Evolutionary conservation across 2,888 invertebrate genomes (phyloP), one percentile per base, ranked within the genome.

Genomic region (Plemyria rubiginata): DNA sequence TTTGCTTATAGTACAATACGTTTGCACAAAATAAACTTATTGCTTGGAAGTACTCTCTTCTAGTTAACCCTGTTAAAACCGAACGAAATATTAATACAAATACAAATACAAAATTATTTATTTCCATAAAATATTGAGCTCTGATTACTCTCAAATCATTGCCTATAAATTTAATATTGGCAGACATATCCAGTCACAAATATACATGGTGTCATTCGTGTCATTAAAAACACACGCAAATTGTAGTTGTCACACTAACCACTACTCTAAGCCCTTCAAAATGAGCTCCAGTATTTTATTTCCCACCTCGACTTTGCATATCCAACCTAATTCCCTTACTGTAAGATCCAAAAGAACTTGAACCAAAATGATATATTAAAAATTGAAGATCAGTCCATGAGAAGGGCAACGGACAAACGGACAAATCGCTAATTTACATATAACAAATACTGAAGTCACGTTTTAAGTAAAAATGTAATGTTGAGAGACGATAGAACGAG

Each of bases 351-450:
- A 46, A 51, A 65, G 70, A 0, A 12, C 4, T 16, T 53, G 22
- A 49, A 16, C 29, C 51, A 66, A 54, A 9, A 61, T 41, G 32
- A 64, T 57, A 64, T 57, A 43, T 32, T 32, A 56, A 54, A 15
- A 78, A 73, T 75, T 79, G 73, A 80, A 80, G 81, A 84, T 83
- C 80, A 73, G 73, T 73, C 75, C 79, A 77, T 77, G 79, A 80
- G 85, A 80, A 79, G 75, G 77, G 74, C 77, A 70, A 73, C 76
- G 73, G 74, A 81, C 79, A 76, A 76, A 74, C 73, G 84, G 81
- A 92, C 91, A 93, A 90, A 93, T 90, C 86, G 86, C 89, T 90
- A 88, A 93, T 93, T 93, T 92, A 89, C 93, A 93, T 93, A 90
- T 87, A 92, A 93, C 93, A 93, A 92, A 93, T 92, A 85, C 91